Evolutionary conservation across 2,113 vertebrate genomes (phyloP), one percentile per base, ranked within the genome.

Genomic region (Bujurquina vittata): DNA sequence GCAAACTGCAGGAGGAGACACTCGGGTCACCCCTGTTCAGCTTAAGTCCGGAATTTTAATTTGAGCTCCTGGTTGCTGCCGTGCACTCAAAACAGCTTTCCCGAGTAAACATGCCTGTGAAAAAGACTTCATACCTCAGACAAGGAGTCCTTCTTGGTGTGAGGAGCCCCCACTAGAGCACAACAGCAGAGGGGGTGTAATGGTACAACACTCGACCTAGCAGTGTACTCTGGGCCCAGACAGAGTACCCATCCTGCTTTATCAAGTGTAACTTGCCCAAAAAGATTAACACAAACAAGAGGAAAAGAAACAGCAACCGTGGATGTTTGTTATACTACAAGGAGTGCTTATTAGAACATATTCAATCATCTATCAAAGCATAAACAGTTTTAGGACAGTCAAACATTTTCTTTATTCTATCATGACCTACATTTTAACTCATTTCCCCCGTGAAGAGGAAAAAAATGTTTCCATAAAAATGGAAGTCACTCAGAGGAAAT

Each of bases 311-410:
- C 73, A 82, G 67, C 77, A 83, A 88, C 33, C 78, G 79, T 81
- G 72, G 74, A 84, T 83, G 84, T 63, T 61, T 86, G 78, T 88
- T 84, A 63, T 82, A 84, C 83, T 90, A 93, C 82, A 88, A 90
- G 92, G 93, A 95, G 94, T 95, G 94, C 91, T 94, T 93, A 85
- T 88, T 86, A 82, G 58, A 94, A 87, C 77, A 87, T 82, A 90
- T 46, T 83, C 80, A 63, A 78, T 84, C 69, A 91, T 37, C 88
- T 89, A 93, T 22, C 69, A 74, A 91, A 84, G 86, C 83, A 91
- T 81, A 78, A 92, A 90, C 72, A 82, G 67, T 85, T 86, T 77
- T 84, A 79, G 89, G 69, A 90, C 89, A 89, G 83, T 83, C 81
- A 80, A 87, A 86, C 75, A 18, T 84, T 75, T 85, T 52, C 26